phyloP scores from a whole-genome alignment of 2,797 vertebrate genomes.

The Argyrosomus regius region DNA sequence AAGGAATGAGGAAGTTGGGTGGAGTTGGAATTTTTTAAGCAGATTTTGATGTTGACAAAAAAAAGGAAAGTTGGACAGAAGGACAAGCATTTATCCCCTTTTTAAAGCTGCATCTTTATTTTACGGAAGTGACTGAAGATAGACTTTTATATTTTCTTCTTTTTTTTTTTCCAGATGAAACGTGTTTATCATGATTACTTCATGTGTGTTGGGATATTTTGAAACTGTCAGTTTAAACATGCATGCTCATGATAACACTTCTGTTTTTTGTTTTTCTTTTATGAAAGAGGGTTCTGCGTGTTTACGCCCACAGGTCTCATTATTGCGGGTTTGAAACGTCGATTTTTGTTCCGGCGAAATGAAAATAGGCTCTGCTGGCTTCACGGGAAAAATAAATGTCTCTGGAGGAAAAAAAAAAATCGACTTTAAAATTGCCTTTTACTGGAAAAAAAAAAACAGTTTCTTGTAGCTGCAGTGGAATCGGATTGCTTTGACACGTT shows the following conservation, averaged over 20 bases:
- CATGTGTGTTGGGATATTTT: slow-evolving; percentile 69
- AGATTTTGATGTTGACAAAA: slow-evolving; percentile 33
- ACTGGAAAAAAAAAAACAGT: slow-evolving; percentile 48
- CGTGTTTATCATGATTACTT: slow-evolving; percentile 75
- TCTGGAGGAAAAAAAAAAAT: slow-evolving; percentile 17
- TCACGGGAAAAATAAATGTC: slow-evolving; percentile 27
- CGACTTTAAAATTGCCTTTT: slow-evolving; percentile 66
- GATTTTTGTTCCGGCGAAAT: neutral
- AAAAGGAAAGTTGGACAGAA: slow-evolving; percentile 35
- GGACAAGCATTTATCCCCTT: slow-evolving; percentile 46
- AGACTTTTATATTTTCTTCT: slow-evolving; percentile 86
- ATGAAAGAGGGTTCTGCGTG: slow-evolving; percentile 38
- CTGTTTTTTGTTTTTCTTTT: slow-evolving; percentile 24
- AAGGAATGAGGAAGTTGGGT: slow-evolving; percentile 46
- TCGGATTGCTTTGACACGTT: slow-evolving; percentile 50
- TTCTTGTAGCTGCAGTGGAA: slow-evolving; percentile 69
- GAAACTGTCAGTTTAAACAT: slow-evolving; percentile 55
- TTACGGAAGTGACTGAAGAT: slow-evolving; percentile 79
- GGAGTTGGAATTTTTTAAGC: slow-evolving; percentile 53
- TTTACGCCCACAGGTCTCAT: slow-evolving; percentile 31
- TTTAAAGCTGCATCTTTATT: slow-evolving; percentile 76
- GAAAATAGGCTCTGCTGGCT: slow-evolving; percentile 38
- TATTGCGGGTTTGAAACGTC: slow-evolving; percentile 27
- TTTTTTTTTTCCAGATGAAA: slow-evolving; percentile 54
- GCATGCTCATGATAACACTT: slow-evolving; percentile 74